A percentile compares a stretch with the other conserved stretches of the same genome.
Conservation (phyloP, 2,888 invertebrate species). For the Aricia artaxerxes region DNA sequence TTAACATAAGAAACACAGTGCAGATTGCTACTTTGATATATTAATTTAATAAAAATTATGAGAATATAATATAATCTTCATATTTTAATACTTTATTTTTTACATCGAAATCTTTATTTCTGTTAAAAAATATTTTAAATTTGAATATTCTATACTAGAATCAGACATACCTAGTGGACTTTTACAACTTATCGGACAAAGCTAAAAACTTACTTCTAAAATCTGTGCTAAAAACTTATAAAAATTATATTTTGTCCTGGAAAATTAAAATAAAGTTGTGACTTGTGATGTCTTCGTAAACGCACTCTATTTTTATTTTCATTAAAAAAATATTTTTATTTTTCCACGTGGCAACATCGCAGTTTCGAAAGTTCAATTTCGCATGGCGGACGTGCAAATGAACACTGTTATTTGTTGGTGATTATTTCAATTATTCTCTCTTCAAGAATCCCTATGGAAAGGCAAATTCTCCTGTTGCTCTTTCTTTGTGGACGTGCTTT, state of each 20-base stretch:
- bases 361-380: slow-evolving; percentile 81
- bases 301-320: slow-evolving; percentile 35
- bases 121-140: no score
- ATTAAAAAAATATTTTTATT: slow-evolving; percentile 42
- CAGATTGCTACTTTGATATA: no score
- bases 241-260: no score
- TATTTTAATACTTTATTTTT: no score
- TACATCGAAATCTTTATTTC: no score
- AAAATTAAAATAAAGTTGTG: not conserved
- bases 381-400: slow-evolving; percentile 80
- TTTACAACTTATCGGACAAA: not conserved
- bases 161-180: no score
- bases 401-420: slow-evolving; percentile 78
- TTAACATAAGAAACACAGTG: no score
- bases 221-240: no score
- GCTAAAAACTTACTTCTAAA: no score
- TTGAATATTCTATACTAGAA: no score
- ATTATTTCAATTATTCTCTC: slow-evolving; percentile 71
- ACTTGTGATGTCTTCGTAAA: slow-evolving; percentile 47
- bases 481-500: slow-evolving; percentile 78
- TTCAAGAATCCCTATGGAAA: slow-evolving; percentile 78
- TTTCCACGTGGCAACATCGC: slow-evolving; percentile 58
- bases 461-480: slow-evolving; percentile 70
- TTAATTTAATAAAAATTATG: no score
- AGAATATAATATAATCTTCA: no score